Percentiles rank a stretch among this genome's conserved stretches.
These are phyloP conservation scores for Lasioglossum figueresi DNA, from an alignment of 2,888 invertebrate genomes.

Conservation along the genomic window DNA sequence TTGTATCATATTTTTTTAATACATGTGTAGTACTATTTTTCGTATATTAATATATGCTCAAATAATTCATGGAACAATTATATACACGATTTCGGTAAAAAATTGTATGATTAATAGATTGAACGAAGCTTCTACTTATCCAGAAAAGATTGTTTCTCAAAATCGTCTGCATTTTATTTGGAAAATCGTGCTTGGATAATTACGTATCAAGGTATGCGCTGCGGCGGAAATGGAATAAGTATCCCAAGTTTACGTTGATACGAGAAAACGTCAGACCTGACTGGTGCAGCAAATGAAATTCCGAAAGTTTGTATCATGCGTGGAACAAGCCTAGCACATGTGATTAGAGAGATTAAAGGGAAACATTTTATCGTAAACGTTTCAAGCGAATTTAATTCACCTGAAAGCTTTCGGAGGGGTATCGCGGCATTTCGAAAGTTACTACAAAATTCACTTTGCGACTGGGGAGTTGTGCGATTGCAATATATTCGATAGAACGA, in stretches of 20 bases:
- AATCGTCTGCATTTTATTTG: neutral
- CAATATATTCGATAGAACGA: slow-evolving; percentile 60
- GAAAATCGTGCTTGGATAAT: neutral
- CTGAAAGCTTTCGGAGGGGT: slow-evolving; percentile 67
- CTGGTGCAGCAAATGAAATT: slow-evolving; percentile 53
- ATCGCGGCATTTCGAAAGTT: slow-evolving; percentile 60
- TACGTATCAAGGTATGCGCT: neutral
- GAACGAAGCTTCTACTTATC: neutral
- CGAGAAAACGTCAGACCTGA: slow-evolving; percentile 23
- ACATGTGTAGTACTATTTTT: too few species aligned
- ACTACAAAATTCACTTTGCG: slow-evolving; percentile 60
- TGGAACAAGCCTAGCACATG: slow-evolving; percentile 53
- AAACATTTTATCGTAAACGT: slow-evolving; percentile 69
- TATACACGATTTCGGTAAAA: neutral
- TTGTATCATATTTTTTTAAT: too few species aligned
- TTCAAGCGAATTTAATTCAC: slow-evolving; percentile 67
- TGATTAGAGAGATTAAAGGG: slow-evolving; percentile 71
- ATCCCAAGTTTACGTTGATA: slow-evolving; percentile 10
- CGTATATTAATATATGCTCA: neutral
- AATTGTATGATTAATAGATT: neutral
- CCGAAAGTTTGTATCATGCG: slow-evolving; percentile 57
- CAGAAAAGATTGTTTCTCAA: neutral
- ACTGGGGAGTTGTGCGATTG: slow-evolving; percentile 44
- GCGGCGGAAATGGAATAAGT: neutral
- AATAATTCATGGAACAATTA: neutral